Evolutionary conservation across 2,888 invertebrate genomes (phyloP).

Genomic region (Lacanobia wlatinum): DNA sequence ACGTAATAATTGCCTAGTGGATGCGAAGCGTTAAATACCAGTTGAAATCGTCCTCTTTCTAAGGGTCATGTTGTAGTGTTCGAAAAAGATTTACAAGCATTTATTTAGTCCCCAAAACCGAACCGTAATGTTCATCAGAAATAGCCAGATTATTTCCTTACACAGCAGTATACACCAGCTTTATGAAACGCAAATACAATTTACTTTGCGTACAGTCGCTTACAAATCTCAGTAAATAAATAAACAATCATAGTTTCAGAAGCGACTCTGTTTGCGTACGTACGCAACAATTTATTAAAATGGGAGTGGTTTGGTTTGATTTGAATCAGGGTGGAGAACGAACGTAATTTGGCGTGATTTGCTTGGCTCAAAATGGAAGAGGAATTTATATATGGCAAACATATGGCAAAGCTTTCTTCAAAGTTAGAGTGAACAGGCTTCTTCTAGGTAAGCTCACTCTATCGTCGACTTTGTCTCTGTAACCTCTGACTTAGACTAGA

Average conservation of each 20-base stretch:
- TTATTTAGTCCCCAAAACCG: constrained; percentile 4
- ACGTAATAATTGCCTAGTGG: too few species aligned
- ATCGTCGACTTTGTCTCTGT: too few species aligned
- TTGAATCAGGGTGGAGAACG: not conserved
- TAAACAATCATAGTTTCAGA: constrained; percentile 47
- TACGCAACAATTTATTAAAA: constrained; percentile 36
- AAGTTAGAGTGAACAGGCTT: too few species aligned
- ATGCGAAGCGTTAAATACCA: too few species aligned
- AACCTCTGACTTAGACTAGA: too few species aligned
- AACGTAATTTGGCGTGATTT: not conserved
- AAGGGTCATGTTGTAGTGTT: too few species aligned
- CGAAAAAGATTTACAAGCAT: not conserved
- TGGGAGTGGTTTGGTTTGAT: constrained; percentile 2
- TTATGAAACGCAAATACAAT: constrained; percentile 56
- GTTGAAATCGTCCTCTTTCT: too few species aligned
- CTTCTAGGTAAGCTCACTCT: too few species aligned
- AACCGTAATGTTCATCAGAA: constrained; percentile 2
- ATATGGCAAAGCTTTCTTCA: not conserved
- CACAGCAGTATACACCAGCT: constrained; percentile 8
- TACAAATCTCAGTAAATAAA: constrained; percentile 48
- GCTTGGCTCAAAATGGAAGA: not conserved
- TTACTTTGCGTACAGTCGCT: constrained; percentile 35
- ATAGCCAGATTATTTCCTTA: constrained; percentile 16
- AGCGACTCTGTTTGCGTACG: constrained; percentile 32
- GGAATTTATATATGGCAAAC: not conserved